Base-by-base conservation (phyloP, 2,113 vertebrate species). In the Cricetomys ansorgei region DNA sequence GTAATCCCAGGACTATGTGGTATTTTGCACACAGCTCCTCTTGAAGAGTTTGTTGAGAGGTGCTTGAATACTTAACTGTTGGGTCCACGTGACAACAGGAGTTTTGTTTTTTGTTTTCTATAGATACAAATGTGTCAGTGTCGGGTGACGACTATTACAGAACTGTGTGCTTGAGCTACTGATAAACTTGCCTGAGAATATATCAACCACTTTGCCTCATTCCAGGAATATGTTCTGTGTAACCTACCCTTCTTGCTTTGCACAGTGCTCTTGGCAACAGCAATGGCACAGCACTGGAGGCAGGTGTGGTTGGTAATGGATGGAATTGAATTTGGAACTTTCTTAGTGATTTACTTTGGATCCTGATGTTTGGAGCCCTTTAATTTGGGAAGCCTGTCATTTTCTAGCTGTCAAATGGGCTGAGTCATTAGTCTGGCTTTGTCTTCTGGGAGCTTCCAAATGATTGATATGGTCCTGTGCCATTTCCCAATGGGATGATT, bases 291-390 rank as follows among this genome's bases (percentile, higher is more conserved):
- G 57, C 8, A 29, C 81, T 75, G n/a, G 59, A 80, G 53, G 62
- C 94, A 90, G 96, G 96, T 94, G 73, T 88, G 77, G 83, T 67
- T 91, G 59, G 53, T 89, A 94, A 88, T 93, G 89, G 79, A 59
- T 77, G 50, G 50, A 65, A 85, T 48, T 94, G 53, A 40, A 96
- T 89, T 94, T 97, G 91, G 96, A 96, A 62, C 70, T 91, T 34
- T 95, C 81, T 92, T 91, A 85, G 55, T 93, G 85, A 75, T 94
- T 94, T 88, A 89, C 65, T 96, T 96, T 97, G 72, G 94, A 88
- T 37, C 21, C 37, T 64, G 50, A 85, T 86, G 70, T 91, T 96
- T 59, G 76, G 89, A 94, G 76, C 48, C 77, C 80, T 96, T 81
- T n/a, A 25, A 92, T 95, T 89, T 92, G 96, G 91, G 88, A 95